A percentile compares a stretch with the other conserved stretches of the same genome.
phyloP scores from a whole-genome alignment of 2,888 invertebrate species.

The Drosophila stalkeri region DNA sequence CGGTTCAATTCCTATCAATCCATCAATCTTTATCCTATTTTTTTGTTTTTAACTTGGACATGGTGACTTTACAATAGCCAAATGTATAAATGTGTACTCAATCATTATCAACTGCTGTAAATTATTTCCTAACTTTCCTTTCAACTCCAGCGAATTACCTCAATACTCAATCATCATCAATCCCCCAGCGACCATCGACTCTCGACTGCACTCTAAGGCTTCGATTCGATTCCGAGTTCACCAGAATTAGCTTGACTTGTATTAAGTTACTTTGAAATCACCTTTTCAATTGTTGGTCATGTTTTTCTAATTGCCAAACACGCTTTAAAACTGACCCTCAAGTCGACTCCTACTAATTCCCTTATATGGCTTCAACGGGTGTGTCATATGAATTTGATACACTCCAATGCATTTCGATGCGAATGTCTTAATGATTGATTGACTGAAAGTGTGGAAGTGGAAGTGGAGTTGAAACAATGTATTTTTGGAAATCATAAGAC shows the following conservation, averaged over 20 bases:
- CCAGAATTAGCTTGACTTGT: slow-evolving; percentile 33
- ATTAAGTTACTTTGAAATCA: slow-evolving; percentile 62
- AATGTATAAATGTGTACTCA: neutral
- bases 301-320: slow-evolving; percentile 69
- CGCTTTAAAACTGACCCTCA: slow-evolving; percentile 28
- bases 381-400: slow-evolving; percentile 56
- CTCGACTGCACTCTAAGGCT: slow-evolving; percentile 38
- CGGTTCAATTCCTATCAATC: neutral
- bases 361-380: slow-evolving; percentile 59
- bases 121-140: neutral
- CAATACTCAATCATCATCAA: neutral
- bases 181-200: neutral
- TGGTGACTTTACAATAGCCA: neutral
- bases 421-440: neutral
- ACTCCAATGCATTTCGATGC: neutral
- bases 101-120: neutral
- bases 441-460: neutral
- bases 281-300: slow-evolving; percentile 72
- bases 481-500: too few relatives aligned
- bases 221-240: slow-evolving; percentile 32
- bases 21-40: neutral
- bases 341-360: slow-evolving; percentile 1
- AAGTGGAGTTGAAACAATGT: neutral
- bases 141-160: neutral
- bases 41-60: neutral